Conservation (phyloP, 2,888 invertebrate species). For the Sussaba pulchella region DNA sequence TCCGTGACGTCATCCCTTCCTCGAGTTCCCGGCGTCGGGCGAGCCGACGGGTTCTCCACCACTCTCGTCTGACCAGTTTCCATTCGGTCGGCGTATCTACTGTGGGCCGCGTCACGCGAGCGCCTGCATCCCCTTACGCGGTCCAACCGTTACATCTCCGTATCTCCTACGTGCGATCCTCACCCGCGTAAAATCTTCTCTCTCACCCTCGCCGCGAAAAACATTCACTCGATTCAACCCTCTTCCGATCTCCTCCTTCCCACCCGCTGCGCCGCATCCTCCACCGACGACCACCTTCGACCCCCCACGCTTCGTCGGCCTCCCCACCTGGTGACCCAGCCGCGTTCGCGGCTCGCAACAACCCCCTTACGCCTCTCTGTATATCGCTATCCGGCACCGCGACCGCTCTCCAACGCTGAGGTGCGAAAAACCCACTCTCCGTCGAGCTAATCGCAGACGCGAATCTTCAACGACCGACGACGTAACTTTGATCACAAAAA, state of each 20-base stretch:
- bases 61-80: constrained; percentile 67
- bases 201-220: constrained; percentile 45
- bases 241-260: background rate
- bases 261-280: background rate
- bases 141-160: background rate
- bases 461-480: constrained; percentile 49
- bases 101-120: constrained; percentile 61
- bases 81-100: constrained; percentile 71
- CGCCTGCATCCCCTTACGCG: constrained; percentile 46
- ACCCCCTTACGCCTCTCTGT: constrained; percentile 18
- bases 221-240: constrained; percentile 51
- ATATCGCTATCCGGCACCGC: constrained; percentile 32
- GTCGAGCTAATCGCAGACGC: constrained; percentile 38
- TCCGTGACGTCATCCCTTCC: constrained; percentile 64
- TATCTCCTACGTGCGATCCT: constrained; percentile 21
- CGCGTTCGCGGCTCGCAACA: background rate
- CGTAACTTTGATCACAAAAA: background rate
- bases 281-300: background rate
- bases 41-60: constrained; percentile 32
- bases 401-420: constrained; percentile 35
- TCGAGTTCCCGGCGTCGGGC: background rate
- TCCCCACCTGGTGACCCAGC: background rate
- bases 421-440: constrained; percentile 59
- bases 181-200: constrained; percentile 16
- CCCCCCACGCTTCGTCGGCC: background rate